Percentiles rank a stretch among this genome's conserved stretches.
These are phyloP conservation scores for Punctoribates punctum DNA, from an alignment of 2,888 invertebrate species.

Conservation along the genomic window DNA sequence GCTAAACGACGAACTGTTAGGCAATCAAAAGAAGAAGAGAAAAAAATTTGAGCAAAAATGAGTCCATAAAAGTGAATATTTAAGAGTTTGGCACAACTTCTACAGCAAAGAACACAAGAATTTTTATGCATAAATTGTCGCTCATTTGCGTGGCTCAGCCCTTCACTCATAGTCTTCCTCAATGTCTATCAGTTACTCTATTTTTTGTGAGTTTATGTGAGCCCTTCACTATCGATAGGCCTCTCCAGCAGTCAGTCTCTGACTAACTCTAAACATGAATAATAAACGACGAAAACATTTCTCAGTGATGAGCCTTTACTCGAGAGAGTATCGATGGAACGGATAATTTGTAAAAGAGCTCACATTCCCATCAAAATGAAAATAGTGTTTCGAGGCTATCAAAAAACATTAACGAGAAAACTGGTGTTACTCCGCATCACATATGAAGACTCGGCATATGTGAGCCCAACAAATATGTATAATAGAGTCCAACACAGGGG, in stretches of 20 bases:
- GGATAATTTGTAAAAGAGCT: constrained; percentile 22
- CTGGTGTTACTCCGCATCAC: constrained; percentile 15
- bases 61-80: constrained; percentile 2
- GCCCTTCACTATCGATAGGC: constrained; percentile 30
- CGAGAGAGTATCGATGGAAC: constrained; percentile 31
- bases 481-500: background rate
- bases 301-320: constrained; percentile 32
- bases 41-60: constrained; percentile 15
- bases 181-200: background rate
- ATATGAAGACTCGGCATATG: constrained; percentile 15
- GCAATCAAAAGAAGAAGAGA: constrained; percentile 20
- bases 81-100: background rate
- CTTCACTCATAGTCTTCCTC: background rate
- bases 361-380: constrained; percentile 36
- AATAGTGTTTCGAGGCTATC: constrained; percentile 18
- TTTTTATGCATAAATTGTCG: constrained; percentile 36
- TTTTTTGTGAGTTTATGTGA: constrained; percentile 35
- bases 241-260: background rate
- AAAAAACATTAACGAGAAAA: constrained; percentile 29
- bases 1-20: constrained; percentile 33
- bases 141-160: constrained; percentile 33
- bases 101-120: constrained; percentile 18
- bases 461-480: no score
- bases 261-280: constrained; percentile 29
- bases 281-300: constrained; percentile 35